Evolutionary conservation across 2,888 invertebrate genomes (phyloP), one percentile per base, ranked within the genome.

Genomic region (Sclerodermus sp.): DNA sequence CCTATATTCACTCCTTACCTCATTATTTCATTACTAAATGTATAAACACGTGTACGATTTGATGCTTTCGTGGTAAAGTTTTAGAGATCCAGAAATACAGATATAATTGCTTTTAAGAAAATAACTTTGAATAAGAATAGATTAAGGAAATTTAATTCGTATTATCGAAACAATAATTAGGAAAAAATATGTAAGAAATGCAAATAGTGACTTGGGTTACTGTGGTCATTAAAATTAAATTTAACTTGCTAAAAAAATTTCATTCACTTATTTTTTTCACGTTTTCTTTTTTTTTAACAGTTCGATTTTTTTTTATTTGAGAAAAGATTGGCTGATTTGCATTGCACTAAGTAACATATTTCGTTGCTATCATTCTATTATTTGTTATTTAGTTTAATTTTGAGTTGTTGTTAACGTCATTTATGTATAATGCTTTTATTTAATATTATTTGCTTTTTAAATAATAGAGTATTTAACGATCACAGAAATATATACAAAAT

Each of bases 161-260:
- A 50, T 14, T n/a, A n/a, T n/a, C n/a, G 12, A n/a, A 36, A 14
- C 49, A 47, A 45, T 42, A 23, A 36, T 12, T 13, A 14, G 41
- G 18, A 18, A 42, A 42, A 42, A 5, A 42, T 14, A 43, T 41
- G 41, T 45, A 45, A 66, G 67, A 64, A 67, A 60, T 66, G 68
- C 64, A 71, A 73, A 71, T 70, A 71, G 67, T 71, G 63, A 61
- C 59, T 63, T 61, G 63, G 63, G 77, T 77, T 77, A 77, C 70
- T 77, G 77, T 77, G 77, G 77, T 77, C 77, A 70, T 70, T 73
- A 73, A 74, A 73, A 73, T 76, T 72, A 66, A 59, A 71, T 72
- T 37, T 73, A 76, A 70, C 65, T 66, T 44, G 31, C 38, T 36
- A n/a, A n/a, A n/a, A n/a, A n/a, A n/a, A 60, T 57, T 38, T 30